phyloP scores from a whole-genome alignment of 2,797 vertebrate species.

The Malacoctenus gilli region DNA sequence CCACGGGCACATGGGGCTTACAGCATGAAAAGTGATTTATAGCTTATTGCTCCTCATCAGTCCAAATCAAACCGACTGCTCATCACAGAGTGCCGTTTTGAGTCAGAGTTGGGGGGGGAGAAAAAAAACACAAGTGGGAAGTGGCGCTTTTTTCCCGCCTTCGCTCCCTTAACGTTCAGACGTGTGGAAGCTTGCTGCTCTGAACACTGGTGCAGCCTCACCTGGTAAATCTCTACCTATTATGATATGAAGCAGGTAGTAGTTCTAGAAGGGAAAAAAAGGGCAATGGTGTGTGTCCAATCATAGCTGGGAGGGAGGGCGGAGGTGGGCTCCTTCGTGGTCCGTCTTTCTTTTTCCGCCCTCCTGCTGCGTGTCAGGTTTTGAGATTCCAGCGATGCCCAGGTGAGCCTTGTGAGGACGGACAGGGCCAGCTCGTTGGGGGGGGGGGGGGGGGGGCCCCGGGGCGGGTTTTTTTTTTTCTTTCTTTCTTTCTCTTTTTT shows the following conservation, averaged over 20 bases:
- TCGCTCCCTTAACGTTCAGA: not conserved
- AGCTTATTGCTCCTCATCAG: slow-evolving; percentile 17
- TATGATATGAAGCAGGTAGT: slow-evolving; percentile 36
- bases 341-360: slow-evolving; percentile 23
- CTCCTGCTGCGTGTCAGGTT: slow-evolving; percentile 46
- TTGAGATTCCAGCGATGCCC: slow-evolving; percentile 64
- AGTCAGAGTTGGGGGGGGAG: too few relatives aligned
- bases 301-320: slow-evolving; percentile 38
- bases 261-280: slow-evolving; percentile 46
- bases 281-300: slow-evolving; percentile 51
- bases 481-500: slow-evolving; percentile 45
- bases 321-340: slow-evolving; percentile 19
- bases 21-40: slow-evolving; percentile 6
- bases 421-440: slow-evolving; percentile 21
- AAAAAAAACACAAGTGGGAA: too few relatives aligned
- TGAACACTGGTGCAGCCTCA: slow-evolving; percentile 21
- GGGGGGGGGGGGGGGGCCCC: slow-evolving; percentile 19
- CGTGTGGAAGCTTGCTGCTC: slow-evolving; percentile 8
- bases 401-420: slow-evolving; percentile 42
- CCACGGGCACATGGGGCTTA: not conserved
- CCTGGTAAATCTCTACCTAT: slow-evolving; percentile 21
- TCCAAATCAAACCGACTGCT: slow-evolving; percentile 14
- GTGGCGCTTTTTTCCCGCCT: too few relatives aligned
- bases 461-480: slow-evolving; percentile 44
- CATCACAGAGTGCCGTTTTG: slow-evolving; percentile 5